Base-by-base conservation (phyloP, 2,888 invertebrate genomes). In the Imbricaverruca yamaguchii region DNA sequence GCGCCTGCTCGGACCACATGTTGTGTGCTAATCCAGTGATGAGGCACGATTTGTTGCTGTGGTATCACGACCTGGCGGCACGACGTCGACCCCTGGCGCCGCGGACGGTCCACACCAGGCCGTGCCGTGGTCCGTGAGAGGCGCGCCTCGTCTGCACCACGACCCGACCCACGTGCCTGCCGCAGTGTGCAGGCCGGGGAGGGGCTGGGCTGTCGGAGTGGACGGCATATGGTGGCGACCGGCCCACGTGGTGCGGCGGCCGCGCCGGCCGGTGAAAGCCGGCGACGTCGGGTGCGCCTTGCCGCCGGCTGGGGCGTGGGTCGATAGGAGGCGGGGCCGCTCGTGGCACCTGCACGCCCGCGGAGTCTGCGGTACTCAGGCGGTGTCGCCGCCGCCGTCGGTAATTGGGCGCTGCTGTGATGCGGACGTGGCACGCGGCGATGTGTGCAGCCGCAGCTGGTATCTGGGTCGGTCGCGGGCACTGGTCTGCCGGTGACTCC, bases 221-320 rank as follows among this genome's bases (percentile, higher is more conserved):
- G 39, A 39, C 39, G 39, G 39, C 69, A 69, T 69, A 69, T 69
- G 67, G 7, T 67, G 4, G 1, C 39, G 69, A 39, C 67, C 63
- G 63, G 11, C 15, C 69, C 69, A 69, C 69, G 69, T 69, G 69
- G 69, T 69, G 39, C 39, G 15, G 23, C n/a, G 15, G 23, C n/a
- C 65, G n/a, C 15, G 15, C n/a, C n/a, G 69, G 69, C 69, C 65
- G 69, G 69, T 69, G 69, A 69, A 69, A 69, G 69, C 13, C 39
- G 12, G 69, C 23, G 39, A 23, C 69, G 23, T 13, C 69, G 15
- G 67, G 23, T 10, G 39, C 69, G 13, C 69, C 39, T 1, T 25
- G 69, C 69, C 39, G 39, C 39, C 69, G 25, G 15, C 39, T 39
- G 61, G 61, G 61, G 61, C 61, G 61, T 13, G 61, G 25, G 39